Evolutionary conservation across 1,140 invertebrate genomes (phyloP).

Genomic region (Dufourea novaeangliae): DNA sequence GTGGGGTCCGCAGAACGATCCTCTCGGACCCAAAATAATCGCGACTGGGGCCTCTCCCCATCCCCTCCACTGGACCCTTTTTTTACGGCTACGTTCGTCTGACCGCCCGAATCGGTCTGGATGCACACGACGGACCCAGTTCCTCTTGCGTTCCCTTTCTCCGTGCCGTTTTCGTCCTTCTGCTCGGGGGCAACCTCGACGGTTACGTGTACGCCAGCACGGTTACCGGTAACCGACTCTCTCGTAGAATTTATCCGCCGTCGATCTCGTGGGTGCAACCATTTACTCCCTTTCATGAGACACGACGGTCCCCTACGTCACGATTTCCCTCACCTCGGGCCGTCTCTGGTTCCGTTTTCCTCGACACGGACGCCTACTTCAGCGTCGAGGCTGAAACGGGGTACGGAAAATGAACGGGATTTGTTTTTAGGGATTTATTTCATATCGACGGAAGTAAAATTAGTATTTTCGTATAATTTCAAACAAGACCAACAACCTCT

Average conservation of each 20-base stretch:
- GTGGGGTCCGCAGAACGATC: neutral
- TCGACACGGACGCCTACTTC: neutral
- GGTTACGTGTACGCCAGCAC: constrained; percentile 35
- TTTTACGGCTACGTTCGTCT: too few relatives aligned
- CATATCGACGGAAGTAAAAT: too few relatives aligned
- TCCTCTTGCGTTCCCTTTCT: constrained; percentile 66
- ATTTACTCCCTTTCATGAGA: constrained; percentile 60
- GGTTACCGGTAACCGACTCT: constrained; percentile 36
- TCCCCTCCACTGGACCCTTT: too few relatives aligned
- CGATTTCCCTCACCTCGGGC: constrained; percentile 35
- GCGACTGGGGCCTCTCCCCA: too few relatives aligned
- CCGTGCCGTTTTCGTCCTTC: constrained; percentile 57
- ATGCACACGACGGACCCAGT: constrained; percentile 42
- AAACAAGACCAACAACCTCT: too few relatives aligned
- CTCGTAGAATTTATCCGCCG: constrained; percentile 56
- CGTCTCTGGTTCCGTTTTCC: constrained; percentile 56
- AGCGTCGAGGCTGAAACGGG: neutral
- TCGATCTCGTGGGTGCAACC: constrained; percentile 60
- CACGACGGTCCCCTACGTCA: constrained; percentile 41
- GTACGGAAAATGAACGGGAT: too few relatives aligned
- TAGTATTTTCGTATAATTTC: too few relatives aligned
- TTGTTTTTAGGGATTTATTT: neutral
- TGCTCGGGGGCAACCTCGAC: constrained; percentile 33
- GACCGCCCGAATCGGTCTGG: neutral
- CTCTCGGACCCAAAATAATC: neutral